Conservation (phyloP, 2,888 invertebrate species). For the Hymenopus coronatus region DNA sequence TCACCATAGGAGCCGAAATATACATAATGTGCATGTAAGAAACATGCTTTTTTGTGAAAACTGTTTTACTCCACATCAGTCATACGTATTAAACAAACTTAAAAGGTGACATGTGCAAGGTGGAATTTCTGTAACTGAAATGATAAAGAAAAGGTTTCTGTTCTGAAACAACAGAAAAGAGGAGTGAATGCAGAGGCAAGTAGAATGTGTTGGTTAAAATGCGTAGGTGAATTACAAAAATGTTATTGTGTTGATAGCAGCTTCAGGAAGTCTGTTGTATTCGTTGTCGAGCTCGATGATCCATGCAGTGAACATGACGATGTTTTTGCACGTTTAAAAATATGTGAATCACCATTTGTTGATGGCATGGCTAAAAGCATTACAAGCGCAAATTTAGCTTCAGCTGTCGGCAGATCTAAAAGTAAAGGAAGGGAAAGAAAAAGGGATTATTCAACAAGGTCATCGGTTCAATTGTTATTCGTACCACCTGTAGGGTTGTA, state of each 20-base stretch:
- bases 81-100: too few species aligned
- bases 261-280: not conserved
- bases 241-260: not conserved
- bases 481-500: not conserved
- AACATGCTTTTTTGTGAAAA: too few species aligned
- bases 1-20: too few species aligned
- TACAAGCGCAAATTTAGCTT: not conserved
- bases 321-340: not conserved
- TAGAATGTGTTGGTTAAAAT: not conserved
- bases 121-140: too few species aligned
- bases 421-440: not conserved
- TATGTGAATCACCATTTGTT: not conserved
- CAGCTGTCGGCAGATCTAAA: not conserved
- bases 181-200: not conserved
- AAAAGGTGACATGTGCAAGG: too few species aligned
- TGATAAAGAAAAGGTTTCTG: too few species aligned
- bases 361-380: not conserved
- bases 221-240: not conserved
- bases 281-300: not conserved
- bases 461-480: not conserved
- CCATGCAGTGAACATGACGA: not conserved
- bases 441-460: not conserved
- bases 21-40: too few species aligned
- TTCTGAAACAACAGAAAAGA: not conserved
- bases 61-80: too few species aligned